Conservation (phyloP, 2,797 vertebrate species). For the Aplochiton taeniatus region DNA sequence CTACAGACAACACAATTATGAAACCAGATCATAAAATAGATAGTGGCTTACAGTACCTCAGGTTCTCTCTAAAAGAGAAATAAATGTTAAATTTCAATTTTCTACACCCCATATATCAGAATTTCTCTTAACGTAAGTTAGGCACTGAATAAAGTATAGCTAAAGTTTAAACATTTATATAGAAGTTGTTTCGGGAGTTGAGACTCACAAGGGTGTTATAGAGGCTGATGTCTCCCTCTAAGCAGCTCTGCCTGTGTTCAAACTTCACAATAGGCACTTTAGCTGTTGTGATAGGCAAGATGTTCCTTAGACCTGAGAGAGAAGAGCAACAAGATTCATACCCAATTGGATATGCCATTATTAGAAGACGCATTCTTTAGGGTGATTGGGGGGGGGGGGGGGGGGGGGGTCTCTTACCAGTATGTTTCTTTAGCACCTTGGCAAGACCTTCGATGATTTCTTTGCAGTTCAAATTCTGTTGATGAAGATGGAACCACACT, state of each 20-base stretch:
- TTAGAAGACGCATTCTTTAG: conserved; percentile 17
- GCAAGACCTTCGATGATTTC: conserved; percentile 98
- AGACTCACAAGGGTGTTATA: conserved; percentile 97
- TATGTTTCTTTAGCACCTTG: conserved; percentile 95
- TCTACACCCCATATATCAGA: no score
- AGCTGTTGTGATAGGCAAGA: conserved; percentile 98
- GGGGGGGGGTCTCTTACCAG: conserved; percentile 74
- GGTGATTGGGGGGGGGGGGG: conserved; percentile 30
- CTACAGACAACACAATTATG: no score
- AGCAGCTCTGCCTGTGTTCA: conserved; percentile 91
- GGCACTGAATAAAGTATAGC: no score
- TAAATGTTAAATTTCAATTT: no score
- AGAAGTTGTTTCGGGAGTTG: no score
- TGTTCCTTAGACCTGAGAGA: conserved; percentile 92
- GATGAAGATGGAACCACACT: conserved; percentile 30
- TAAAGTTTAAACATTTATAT: no score
- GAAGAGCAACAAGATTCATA: not conserved
- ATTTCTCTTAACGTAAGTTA: no score
- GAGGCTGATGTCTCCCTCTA: conserved; percentile 98
- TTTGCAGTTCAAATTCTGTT: conserved; percentile 95
- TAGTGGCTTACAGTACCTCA: no score
- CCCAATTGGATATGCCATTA: not conserved
- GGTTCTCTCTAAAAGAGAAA: no score
- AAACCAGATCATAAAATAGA: no score
- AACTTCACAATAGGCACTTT: conserved; percentile 99